phyloP scores from a whole-genome alignment of 2,888 invertebrate species.

The Andrena hattorfiana region DNA sequence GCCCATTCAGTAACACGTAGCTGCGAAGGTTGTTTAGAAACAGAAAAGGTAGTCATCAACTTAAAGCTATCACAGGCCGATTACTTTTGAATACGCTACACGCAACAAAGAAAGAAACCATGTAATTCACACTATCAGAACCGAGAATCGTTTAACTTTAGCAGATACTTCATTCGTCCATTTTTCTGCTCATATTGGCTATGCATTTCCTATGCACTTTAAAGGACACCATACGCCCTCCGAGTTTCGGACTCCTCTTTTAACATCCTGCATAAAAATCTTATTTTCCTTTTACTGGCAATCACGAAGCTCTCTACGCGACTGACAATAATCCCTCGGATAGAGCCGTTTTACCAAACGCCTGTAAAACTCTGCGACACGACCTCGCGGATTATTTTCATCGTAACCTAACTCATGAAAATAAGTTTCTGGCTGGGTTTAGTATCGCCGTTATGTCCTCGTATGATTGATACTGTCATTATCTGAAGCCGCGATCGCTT shows the following conservation, averaged over 20 bases:
- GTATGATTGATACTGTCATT: constrained; percentile 67
- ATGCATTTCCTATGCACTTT: not conserved
- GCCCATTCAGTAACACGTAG: too few species aligned
- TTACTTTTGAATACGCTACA: too few species aligned
- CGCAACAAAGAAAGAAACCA: too few species aligned
- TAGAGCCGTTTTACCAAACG: not conserved
- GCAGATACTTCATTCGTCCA: too few species aligned
- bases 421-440: constrained; percentile 26
- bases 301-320: not conserved
- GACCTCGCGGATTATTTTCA: constrained; percentile 37
- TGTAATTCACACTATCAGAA: too few species aligned
- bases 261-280: not conserved
- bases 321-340: not conserved
- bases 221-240: not conserved
- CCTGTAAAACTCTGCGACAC: constrained; percentile 31
- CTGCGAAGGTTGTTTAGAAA: too few species aligned
- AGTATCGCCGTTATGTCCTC: constrained; percentile 37
- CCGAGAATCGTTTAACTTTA: too few species aligned
- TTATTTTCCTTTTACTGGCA: not conserved
- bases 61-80: too few species aligned
- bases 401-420: constrained; percentile 24
- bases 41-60: too few species aligned
- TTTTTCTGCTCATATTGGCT: too few species aligned
- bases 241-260: not conserved
- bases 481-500: constrained; percentile 53